phyloP scores from a whole-genome alignment of 2,888 invertebrate genomes.

The Saturnia pavonia region DNA sequence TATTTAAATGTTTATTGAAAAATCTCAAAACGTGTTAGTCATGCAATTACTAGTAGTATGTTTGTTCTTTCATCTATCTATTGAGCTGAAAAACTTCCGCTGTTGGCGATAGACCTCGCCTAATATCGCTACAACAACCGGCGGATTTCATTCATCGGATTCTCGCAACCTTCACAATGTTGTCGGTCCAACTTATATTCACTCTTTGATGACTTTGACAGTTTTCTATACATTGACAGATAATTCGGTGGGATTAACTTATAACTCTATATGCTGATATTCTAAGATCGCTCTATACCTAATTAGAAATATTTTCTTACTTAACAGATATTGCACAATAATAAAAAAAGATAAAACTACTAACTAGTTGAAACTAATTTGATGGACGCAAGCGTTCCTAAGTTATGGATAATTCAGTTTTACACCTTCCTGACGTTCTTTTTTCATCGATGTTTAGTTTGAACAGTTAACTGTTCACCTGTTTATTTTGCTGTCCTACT shows the following conservation, averaged over 20 bases:
- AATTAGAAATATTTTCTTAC: too few species aligned
- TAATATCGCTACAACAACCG: too few species aligned
- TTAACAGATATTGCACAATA: not conserved
- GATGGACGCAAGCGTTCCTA: not conserved
- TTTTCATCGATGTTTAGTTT: slow-evolving; percentile 6
- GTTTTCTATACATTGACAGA: not conserved
- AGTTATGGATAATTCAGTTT: slow-evolving; percentile 15
- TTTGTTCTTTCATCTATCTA: not conserved
- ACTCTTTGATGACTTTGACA: too few species aligned
- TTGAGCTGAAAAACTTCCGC: too few species aligned
- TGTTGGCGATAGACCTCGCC: too few species aligned
- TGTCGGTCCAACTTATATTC: too few species aligned
- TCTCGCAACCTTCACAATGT: too few species aligned
- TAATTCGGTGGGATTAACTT: not conserved
- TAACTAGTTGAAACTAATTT: slow-evolving; percentile 17
- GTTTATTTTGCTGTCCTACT: not conserved
- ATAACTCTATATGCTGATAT: not conserved
- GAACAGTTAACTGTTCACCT: not conserved
- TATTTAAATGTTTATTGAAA: not conserved
- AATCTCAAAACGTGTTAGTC: not conserved
- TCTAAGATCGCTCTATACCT: too few species aligned
- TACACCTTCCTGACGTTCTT: not conserved
- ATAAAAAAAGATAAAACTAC: not conserved
- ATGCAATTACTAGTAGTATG: not conserved
- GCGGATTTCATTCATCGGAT: too few species aligned